These are phyloP conservation scores for Mactra quadrangularis DNA, from an alignment of 1,140 invertebrate species.

Conservation along the genomic window DNA sequence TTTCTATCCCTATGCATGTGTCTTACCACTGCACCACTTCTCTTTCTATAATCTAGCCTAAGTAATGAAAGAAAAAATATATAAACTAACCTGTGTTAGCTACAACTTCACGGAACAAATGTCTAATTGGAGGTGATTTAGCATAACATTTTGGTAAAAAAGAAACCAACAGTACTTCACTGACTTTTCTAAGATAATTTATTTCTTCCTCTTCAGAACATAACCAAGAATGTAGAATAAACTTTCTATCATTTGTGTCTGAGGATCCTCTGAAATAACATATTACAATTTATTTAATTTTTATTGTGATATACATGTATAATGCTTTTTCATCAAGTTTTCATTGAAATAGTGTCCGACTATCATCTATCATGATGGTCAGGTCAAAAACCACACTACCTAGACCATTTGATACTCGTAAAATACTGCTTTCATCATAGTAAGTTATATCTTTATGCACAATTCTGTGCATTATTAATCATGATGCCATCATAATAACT, in stretches of 20 bases:
- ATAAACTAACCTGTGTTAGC: slow-evolving; percentile 90
- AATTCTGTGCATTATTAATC: too few relatives aligned
- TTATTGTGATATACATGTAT: neutral
- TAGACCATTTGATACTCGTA: too few relatives aligned
- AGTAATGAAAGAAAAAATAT: too few relatives aligned
- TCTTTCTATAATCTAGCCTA: too few relatives aligned
- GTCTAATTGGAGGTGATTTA: slow-evolving; percentile 89
- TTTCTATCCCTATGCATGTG: too few relatives aligned
- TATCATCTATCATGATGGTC: too few relatives aligned
- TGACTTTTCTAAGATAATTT: slow-evolving; percentile 91
- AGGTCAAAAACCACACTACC: too few relatives aligned
- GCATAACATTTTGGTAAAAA: slow-evolving; percentile 92
- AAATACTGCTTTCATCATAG: too few relatives aligned
- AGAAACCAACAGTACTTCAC: slow-evolving; percentile 92
- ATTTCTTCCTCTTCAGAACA: slow-evolving; percentile 89
- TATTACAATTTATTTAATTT: neutral
- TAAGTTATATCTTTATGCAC: too few relatives aligned
- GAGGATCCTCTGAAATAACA: slow-evolving; percentile 48
- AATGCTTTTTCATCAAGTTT: neutral
- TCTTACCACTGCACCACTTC: too few relatives aligned
- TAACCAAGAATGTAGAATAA: slow-evolving; percentile 90
- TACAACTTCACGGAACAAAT: slow-evolving; percentile 92
- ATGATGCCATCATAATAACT: too few relatives aligned
- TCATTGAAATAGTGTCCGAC: too few relatives aligned
- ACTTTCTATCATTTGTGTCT: slow-evolving; percentile 77